Percentiles rank a stretch among this genome's conserved stretches.
Evolutionary conservation across 2,888 invertebrate species (phyloP).

Genomic region (Lomographa bimaculata): DNA sequence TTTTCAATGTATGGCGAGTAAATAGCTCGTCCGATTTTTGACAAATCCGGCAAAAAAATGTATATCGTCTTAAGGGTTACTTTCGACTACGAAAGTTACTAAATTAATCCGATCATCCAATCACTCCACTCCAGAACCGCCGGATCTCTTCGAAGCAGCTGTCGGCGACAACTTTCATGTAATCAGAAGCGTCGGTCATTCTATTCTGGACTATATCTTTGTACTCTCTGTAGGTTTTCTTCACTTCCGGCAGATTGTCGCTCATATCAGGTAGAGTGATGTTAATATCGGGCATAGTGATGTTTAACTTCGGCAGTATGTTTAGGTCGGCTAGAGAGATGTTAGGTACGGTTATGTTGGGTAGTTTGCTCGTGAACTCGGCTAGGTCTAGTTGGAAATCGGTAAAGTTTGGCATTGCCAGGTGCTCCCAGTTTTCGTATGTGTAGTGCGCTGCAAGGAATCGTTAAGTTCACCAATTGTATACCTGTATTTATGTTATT

Average conservation of each 20-base stretch:
- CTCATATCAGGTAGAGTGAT: constrained; percentile 59
- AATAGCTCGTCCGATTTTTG: no score
- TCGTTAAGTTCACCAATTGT: constrained; percentile 24
- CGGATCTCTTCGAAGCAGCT: constrained; percentile 78
- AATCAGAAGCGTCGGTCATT: constrained; percentile 77
- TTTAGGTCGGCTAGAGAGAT: constrained; percentile 54
- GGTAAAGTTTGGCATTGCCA: constrained; percentile 74
- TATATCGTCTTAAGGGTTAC: no score
- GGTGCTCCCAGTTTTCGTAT: constrained; percentile 70
- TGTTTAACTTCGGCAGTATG: constrained; percentile 41
- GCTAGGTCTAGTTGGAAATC: constrained; percentile 69
- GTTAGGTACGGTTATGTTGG: constrained; percentile 49
- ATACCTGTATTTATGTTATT: no score
- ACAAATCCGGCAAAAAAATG: no score
- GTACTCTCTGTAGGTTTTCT: constrained; percentile 66
- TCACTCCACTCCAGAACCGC: constrained; percentile 62
- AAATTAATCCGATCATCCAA: constrained; percentile 49
- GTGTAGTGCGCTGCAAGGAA: constrained; percentile 79
- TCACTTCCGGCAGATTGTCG: constrained; percentile 63
- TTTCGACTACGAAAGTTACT: no score
- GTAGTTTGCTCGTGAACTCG: constrained; percentile 57
- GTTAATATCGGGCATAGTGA: constrained; percentile 55
- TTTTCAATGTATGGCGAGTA: no score
- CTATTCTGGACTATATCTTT: constrained; percentile 77
- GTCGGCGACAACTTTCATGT: constrained; percentile 75